Base-by-base conservation (phyloP, 2,888 invertebrate species). In the Cantharis lateralis region DNA sequence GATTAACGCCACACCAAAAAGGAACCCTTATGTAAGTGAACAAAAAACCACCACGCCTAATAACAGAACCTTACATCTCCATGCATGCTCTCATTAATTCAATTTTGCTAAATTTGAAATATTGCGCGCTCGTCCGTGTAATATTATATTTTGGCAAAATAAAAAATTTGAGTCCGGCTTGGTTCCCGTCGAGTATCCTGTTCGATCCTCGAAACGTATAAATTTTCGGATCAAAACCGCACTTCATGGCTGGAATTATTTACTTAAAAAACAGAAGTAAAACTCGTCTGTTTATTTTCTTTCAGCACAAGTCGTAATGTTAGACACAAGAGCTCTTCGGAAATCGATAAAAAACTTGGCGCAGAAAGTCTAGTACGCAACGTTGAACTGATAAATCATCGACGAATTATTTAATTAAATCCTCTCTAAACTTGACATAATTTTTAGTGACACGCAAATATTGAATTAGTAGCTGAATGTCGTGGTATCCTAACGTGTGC, bases 301-400 rank as follows among this genome's bases (percentile, higher is more conserved):
- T 68, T 62, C 16, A 11, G 13, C 69, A 63, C 62, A 68, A 74
- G 68, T 62, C 68, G 62, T 72, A 72, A 72, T 73, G 73, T 68
- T 69, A 73, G 68, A 69, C 73, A 66, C 18, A 69, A 73, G 73
- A 62, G 61, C 73, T 63, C 73, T 73, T 74, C 74, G 70, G 70
- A 74, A 70, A 74, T 74, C 74, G 70, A 74, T 70, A 63, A n/a
- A 70, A 28, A 62, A 63, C 64, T 66, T 66, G 64, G 64, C 64
- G 64, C 24, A 20, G 64, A 66, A 66, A 66, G 18, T 66, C n/a
- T 66, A 24, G 64, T 48, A 48, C 48, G 64, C 64, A 66, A 66
- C 64, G 64, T 24, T 66, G 24, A 66, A 24, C 18, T 20, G 64
- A 66, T 66, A 66, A 66, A 66, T 66, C 64, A 66, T 20, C 20